Conservation (phyloP, 2,888 invertebrate genomes). For the Aphidoletes aphidimyza region DNA sequence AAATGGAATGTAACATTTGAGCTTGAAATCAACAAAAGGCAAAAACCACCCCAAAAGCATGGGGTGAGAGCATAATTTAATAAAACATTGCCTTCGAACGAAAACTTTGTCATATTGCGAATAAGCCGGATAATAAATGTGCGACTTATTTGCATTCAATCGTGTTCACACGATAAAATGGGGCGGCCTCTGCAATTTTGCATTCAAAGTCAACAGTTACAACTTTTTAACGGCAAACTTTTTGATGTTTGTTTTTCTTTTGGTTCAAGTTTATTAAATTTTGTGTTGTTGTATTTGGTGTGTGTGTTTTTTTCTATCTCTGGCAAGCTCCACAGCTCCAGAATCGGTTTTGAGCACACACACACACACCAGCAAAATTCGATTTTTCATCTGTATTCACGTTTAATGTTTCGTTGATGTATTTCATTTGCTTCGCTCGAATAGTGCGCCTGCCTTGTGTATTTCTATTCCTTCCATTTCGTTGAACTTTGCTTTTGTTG, state of each 20-base stretch:
- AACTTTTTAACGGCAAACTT: not conserved
- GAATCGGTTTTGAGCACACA: no score
- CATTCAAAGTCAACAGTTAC: not conserved
- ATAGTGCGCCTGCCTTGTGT: not conserved
- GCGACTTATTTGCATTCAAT: not conserved
- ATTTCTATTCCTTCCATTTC: conserved; percentile 2
- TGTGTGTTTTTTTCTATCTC: not conserved
- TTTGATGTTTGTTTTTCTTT: conserved; percentile 44
- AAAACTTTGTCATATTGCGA: conserved; percentile 28
- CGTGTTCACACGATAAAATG: not conserved
- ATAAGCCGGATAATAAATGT: not conserved
- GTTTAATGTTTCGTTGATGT: not conserved
- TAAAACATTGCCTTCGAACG: conserved; percentile 18
- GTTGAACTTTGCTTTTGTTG: conserved; percentile 29
- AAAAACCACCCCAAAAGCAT: not conserved
- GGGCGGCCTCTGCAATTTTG: not conserved
- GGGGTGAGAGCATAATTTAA: conserved; percentile 44
- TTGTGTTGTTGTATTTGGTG: not conserved
- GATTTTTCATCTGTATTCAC: conserved; percentile 21
- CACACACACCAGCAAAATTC: no score
- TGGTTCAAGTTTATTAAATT: conserved; percentile 22
- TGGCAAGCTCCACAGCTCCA: no score
- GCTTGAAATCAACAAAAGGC: not conserved
- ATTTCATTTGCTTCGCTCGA: not conserved
- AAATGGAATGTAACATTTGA: not conserved